phyloP scores from a whole-genome alignment of 2,113 vertebrate genomes.

The Varanus komodoensis region DNA sequence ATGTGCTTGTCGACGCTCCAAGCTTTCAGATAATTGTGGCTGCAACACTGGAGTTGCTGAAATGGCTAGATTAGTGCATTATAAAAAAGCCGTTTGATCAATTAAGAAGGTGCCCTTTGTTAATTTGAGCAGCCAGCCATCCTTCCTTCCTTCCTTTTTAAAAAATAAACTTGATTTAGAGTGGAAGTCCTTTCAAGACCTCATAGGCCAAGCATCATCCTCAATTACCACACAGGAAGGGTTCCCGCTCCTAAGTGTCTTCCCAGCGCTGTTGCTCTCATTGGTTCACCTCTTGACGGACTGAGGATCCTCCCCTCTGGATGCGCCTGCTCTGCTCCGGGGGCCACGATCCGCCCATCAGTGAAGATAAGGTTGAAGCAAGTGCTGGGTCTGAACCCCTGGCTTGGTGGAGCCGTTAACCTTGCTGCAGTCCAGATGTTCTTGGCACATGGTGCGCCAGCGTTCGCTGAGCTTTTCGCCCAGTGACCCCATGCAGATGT shows the following conservation, averaged over 20 bases:
- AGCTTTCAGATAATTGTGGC: background rate
- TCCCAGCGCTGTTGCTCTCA: background rate
- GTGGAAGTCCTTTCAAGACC: background rate
- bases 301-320: background rate
- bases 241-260: background rate
- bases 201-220: background rate
- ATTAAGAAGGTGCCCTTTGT: background rate
- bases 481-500: background rate
- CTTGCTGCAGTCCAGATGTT: background rate
- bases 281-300: background rate
- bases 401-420: background rate
- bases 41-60: background rate
- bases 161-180: background rate
- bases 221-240: background rate
- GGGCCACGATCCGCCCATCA: too few relatives aligned
- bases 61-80: background rate
- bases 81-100: background rate
- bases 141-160: rapidly evolving
- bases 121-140: background rate
- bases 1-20: rapidly evolving
- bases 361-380: background rate
- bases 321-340: background rate
- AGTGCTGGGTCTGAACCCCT: background rate
- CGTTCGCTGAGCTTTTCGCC: background rate
- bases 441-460: too few relatives aligned